Base-by-base conservation (phyloP, 2,888 invertebrate genomes). In the Druceiella hillmani region DNA sequence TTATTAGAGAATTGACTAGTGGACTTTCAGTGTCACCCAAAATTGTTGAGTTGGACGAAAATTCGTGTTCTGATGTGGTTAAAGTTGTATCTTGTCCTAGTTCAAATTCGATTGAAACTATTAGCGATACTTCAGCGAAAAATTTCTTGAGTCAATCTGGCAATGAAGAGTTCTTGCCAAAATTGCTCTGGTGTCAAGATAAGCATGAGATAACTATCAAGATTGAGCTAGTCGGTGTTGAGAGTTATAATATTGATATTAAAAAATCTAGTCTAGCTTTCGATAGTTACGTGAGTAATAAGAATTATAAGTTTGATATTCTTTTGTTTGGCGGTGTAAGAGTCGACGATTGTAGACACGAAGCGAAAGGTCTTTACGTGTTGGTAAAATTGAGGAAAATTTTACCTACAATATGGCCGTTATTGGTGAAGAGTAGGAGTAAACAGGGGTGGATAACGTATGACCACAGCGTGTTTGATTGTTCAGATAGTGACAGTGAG, bases 291-390 rank as follows among this genome's bases (percentile, higher is more conserved):
- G 49, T 54, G 0, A 55, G 63, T 22, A 59, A 61, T 20, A 53
- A 48, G 0, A 42, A 49, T 9, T 70, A 69, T 33, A 59, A 52
- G 2, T 68, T 72, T 26, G 52, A 64, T 12, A 49, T 71, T 2
- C 59, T 65, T 36, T 38, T 72, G n/a, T 67, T 63, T 25, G 70
- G 67, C 0, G 56, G 60, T 1, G 49, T 70, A 2, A 49, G 62
- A 32, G 38, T 39, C 1, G 46, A 52, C 0, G 54, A 49, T 29
- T 57, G 54, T 2, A 44, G 33, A 0, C 67, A 71, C 43, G 46
- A 51, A 0, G 60, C 62, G 38, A 67, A 62, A 52, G 67, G 67
- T 0, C 59, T 60, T 3, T 65, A 66, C 24, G 58, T 72, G n/a
- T 46, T 56, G 12, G 55, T 70, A 0, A 59, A 53, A 15, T 34